Evolutionary conservation across 30 jellyfish, hydroid and myxozoan species (phyloP).

Genomic region (Pseudorhiza aurosa): DNA sequence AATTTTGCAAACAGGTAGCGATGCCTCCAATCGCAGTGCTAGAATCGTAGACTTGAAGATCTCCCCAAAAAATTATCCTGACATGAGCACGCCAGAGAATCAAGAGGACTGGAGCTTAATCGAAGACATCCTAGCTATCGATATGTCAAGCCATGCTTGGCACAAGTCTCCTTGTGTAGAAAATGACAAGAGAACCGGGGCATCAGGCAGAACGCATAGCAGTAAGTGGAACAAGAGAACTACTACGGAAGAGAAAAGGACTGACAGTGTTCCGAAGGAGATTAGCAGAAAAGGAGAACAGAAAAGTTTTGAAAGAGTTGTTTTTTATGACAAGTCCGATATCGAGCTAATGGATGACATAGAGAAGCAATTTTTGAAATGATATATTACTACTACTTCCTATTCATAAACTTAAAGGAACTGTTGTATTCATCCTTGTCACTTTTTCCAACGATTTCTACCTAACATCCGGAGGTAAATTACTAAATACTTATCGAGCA

Average conservation of each 20-base stretch:
- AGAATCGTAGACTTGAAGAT: background rate
- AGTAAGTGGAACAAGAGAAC: no score
- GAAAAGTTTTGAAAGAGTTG: background rate
- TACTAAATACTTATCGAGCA: no score
- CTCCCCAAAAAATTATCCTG: constrained; percentile 1
- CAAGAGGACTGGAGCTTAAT: constrained; percentile 18
- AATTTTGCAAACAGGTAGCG: background rate
- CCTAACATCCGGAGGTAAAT: no score
- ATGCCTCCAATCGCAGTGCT: background rate
- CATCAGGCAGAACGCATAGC: no score
- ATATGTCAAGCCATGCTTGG: background rate
- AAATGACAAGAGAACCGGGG: no score
- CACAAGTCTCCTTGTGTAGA: no score
- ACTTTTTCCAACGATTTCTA: no score
- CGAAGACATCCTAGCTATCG: constrained; percentile 4
- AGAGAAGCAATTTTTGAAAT: constrained; percentile 30
- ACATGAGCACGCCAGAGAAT: background rate
- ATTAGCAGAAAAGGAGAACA: background rate
- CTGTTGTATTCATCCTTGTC: no score
- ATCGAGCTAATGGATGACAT: constrained; percentile 52
- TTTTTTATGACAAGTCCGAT: constrained; percentile 42
- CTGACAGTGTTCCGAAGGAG: no score
- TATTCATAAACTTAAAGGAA: no score
- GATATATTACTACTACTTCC: background rate
- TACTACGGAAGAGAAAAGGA: no score